These are phyloP conservation scores for Lithophane ornitopus DNA, from an alignment of 2,888 invertebrate species.

Conservation along the genomic window DNA sequence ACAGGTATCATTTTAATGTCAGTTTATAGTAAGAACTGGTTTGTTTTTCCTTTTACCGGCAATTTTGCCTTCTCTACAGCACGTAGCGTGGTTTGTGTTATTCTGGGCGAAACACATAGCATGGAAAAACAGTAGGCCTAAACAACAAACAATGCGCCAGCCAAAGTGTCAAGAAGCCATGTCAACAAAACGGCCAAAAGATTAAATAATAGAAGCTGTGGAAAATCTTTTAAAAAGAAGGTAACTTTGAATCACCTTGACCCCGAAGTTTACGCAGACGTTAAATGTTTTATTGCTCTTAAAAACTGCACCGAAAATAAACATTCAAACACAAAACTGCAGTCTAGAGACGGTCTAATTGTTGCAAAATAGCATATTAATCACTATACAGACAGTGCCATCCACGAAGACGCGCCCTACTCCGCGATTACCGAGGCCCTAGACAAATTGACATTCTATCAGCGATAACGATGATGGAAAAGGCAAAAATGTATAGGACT, in stretches of 20 bases:
- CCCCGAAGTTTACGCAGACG: too few relatives aligned
- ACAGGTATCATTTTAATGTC: constrained; percentile 25
- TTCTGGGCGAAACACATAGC: background rate
- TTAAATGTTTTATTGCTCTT: background rate
- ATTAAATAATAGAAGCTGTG: background rate
- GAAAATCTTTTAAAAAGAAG: background rate
- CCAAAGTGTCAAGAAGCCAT: background rate
- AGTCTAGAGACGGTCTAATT: background rate
- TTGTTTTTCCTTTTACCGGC: constrained; percentile 46
- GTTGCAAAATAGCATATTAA: too few relatives aligned
- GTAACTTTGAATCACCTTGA: background rate
- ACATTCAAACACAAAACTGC: background rate
- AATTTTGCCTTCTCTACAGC: constrained; percentile 32
- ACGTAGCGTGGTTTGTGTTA: constrained; percentile 42
- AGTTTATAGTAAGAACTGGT: constrained; percentile 43
- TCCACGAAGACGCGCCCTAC: too few relatives aligned
- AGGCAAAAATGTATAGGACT: too few relatives aligned
- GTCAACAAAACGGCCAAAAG: background rate
- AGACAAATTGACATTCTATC: too few relatives aligned
- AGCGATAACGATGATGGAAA: too few relatives aligned
- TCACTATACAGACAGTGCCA: background rate
- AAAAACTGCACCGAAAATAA: background rate
- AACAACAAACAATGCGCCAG: background rate
- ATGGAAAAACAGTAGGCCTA: background rate
- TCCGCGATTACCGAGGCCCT: too few relatives aligned